These are phyloP conservation scores for Probosciger aterrimus DNA, from an alignment of 2,113 vertebrate genomes.

Conservation along the genomic window DNA sequence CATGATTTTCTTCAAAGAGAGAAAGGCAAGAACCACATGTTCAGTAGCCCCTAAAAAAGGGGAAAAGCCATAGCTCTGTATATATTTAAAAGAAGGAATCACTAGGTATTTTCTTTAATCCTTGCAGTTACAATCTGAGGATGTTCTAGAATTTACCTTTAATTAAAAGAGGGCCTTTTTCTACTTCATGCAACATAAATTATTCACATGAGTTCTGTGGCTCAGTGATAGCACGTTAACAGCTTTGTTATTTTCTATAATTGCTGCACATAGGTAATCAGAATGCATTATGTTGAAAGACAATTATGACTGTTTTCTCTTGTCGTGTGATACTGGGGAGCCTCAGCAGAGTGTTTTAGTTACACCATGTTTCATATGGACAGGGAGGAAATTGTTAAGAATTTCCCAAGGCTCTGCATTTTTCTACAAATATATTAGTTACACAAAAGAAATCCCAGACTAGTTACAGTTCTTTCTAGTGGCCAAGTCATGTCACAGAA, in stretches of 20 bases:
- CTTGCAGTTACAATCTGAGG: background rate
- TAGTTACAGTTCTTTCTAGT: background rate
- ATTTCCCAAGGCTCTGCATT: background rate
- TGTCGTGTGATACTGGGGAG: conserved; percentile 7
- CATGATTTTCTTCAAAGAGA: background rate
- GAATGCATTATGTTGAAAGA: conserved; percentile 45
- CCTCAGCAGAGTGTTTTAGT: background rate
- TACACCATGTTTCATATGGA: background rate
- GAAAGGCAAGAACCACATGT: background rate
- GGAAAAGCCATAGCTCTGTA: background rate
- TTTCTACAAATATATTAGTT: background rate
- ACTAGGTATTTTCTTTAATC: background rate
- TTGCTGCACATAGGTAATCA: conserved; percentile 55
- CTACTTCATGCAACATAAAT: conserved; percentile 15
- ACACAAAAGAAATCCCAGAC: background rate
- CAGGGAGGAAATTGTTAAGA: background rate
- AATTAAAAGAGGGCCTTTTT: background rate
- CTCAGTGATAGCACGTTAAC: conserved; percentile 4
- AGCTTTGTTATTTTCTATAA: conserved; percentile 52
- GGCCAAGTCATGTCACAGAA: background rate
- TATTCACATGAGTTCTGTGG: conserved; percentile 21
- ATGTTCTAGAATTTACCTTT: background rate
- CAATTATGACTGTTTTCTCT: conserved; percentile 27
- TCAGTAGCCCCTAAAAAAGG: background rate
- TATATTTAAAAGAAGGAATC: background rate